These are phyloP conservation scores for Pomacea maculata DNA, from an alignment of 1,140 invertebrate species.

Conservation along the genomic window DNA sequence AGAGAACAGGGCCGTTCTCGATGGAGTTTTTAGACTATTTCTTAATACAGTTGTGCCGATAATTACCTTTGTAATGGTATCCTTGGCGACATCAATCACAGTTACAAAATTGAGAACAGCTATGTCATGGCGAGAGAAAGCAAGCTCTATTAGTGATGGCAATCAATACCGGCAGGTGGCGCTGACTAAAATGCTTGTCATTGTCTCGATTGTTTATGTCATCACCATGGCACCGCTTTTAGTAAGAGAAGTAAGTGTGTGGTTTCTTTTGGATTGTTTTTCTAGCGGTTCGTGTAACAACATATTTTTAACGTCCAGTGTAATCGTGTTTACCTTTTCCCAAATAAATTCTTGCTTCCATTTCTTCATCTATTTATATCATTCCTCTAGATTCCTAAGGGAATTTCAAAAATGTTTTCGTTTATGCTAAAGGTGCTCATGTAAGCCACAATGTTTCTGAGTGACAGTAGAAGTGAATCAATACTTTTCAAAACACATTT, in stretches of 20 bases:
- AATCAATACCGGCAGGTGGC: not conserved
- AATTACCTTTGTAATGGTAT: not conserved
- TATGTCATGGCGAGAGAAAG: not conserved
- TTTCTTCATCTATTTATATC: constrained; percentile 4
- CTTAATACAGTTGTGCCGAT: not conserved
- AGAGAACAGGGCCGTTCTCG: too few species aligned
- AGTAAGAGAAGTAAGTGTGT: too few species aligned
- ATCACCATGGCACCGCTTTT: not conserved
- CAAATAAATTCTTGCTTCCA: not conserved
- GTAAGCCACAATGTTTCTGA: too few species aligned
- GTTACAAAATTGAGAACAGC: not conserved
- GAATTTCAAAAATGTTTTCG: too few species aligned
- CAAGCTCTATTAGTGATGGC: not conserved
- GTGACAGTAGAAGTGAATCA: too few species aligned
- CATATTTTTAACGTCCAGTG: too few species aligned
- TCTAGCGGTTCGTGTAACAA: too few species aligned
- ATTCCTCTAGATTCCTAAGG: not conserved
- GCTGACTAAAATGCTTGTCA: constrained; percentile 11
- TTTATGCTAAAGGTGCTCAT: not conserved
- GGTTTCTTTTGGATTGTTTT: too few species aligned
- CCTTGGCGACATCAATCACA: not conserved
- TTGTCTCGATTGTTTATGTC: not conserved
- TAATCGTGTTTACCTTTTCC: not conserved
- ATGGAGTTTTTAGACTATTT: not conserved
- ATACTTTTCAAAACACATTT: too few species aligned